Evolutionary conservation across 2,113 vertebrate species (phyloP).

Genomic region (Apteryx mantelli): DNA sequence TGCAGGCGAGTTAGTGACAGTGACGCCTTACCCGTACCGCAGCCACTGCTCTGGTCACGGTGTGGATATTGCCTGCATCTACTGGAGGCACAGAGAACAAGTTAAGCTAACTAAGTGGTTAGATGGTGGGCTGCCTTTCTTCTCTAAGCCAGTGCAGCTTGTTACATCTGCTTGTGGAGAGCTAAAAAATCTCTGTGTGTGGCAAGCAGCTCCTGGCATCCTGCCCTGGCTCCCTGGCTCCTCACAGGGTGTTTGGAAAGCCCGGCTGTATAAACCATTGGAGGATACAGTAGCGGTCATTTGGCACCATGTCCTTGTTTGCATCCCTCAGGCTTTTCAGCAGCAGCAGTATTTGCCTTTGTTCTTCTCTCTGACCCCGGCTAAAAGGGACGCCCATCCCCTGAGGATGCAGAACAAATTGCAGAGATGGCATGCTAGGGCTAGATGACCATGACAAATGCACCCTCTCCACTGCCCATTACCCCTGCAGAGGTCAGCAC

Average conservation of each 20-base stretch:
- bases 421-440: neutral
- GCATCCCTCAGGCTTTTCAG: neutral
- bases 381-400: neutral
- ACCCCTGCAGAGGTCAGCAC: neutral
- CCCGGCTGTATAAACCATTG: neutral
- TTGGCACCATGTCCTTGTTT: neutral
- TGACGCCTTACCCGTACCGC: neutral
- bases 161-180: neutral
- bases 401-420: neutral
- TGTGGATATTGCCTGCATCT: neutral
- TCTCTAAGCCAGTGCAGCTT: neutral
- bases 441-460: accelerated
- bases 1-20: neutral
- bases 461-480: neutral
- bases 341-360: neutral
- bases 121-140: neutral
- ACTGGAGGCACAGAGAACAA: neutral
- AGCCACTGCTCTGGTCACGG: neutral
- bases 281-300: neutral
- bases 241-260: neutral
- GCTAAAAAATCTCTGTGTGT: neutral
- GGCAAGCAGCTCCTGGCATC: neutral
- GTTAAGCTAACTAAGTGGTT: neutral
- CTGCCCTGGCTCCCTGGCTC: neutral
- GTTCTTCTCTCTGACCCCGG: neutral